Conservation (phyloP, 2,888 invertebrate genomes). For the Epinotia nisella region DNA sequence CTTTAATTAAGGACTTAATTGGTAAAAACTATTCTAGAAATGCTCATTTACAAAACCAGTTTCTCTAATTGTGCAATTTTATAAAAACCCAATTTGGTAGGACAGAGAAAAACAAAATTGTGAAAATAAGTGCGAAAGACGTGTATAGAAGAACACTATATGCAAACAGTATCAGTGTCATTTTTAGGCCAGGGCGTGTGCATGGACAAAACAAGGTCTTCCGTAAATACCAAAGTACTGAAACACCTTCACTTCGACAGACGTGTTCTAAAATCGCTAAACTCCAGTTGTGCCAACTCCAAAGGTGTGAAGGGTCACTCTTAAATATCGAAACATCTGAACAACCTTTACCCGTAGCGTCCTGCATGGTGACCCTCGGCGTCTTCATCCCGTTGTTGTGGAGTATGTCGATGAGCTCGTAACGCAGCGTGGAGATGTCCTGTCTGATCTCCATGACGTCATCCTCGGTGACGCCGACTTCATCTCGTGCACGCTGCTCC, state of each 20-base stretch:
- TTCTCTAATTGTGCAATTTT: background rate
- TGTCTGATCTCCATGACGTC: conserved; percentile 99
- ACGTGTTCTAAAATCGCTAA: background rate
- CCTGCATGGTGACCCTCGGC: conserved; percentile 88
- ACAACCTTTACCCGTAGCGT: conserved; percentile 82
- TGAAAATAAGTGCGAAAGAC: background rate
- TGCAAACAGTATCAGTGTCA: background rate
- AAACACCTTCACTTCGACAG: background rate
- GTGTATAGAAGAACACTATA: background rate
- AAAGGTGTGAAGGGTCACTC: conserved; percentile 4
- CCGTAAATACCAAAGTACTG: background rate
- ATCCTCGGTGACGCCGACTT: conserved; percentile 97
- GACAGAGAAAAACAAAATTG: background rate
- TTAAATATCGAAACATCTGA: conserved; percentile 10
- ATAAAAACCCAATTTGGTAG: background rate
- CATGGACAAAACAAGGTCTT: background rate
- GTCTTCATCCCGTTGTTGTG: conserved; percentile 95
- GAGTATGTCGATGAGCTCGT: conserved; percentile 96
- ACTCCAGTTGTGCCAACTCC: background rate
- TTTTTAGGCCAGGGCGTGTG: background rate
- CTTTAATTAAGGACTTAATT: too few relatives aligned
- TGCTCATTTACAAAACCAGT: background rate
- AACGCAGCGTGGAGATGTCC: conserved; percentile 97
- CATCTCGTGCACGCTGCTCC: conserved; percentile 94
- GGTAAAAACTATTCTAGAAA: background rate